Evolutionary conservation across 2,113 vertebrate genomes (phyloP).

Genomic region (Zingel zingel): DNA sequence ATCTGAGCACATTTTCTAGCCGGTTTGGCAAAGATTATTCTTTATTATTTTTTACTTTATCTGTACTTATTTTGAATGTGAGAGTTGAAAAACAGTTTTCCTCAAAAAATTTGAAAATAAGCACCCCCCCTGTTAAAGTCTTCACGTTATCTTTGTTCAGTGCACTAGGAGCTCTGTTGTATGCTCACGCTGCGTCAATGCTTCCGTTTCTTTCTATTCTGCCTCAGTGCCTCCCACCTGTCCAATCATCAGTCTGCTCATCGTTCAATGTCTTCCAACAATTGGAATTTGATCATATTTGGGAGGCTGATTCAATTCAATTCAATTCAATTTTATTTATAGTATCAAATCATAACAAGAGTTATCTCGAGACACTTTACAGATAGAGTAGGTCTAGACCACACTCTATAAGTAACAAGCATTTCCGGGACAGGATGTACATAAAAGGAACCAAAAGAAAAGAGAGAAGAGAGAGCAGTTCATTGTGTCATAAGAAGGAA

Average conservation of each 20-base stretch:
- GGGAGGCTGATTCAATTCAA: too few relatives aligned
- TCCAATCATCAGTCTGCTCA: conserved; percentile 31
- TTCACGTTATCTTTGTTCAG: conserved; percentile 1
- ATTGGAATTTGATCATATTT: conserved; percentile 53
- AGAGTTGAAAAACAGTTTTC: not conserved
- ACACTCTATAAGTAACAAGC: too few relatives aligned
- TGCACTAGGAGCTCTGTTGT: conserved; percentile 22
- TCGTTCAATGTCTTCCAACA: conserved; percentile 25
- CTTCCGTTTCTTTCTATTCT: conserved; percentile 5
- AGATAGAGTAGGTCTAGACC: too few relatives aligned
- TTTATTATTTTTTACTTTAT: not conserved
- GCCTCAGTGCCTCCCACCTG: conserved; percentile 28
- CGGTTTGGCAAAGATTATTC: not conserved
- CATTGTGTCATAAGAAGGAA: too few relatives aligned
- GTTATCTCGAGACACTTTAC: too few relatives aligned
- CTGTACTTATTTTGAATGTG: conserved; percentile 14
- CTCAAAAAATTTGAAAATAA: not conserved
- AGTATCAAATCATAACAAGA: too few relatives aligned
- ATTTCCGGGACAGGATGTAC: too few relatives aligned
- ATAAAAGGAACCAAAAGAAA: too few relatives aligned
- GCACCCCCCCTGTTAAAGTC: not conserved
- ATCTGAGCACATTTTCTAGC: conserved; percentile 1
- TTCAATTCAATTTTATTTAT: too few relatives aligned
- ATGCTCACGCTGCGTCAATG: not conserved
- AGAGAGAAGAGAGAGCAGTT: too few relatives aligned